Conservation (phyloP, 2,113 vertebrate genomes). For the Calyptomena viridis region DNA sequence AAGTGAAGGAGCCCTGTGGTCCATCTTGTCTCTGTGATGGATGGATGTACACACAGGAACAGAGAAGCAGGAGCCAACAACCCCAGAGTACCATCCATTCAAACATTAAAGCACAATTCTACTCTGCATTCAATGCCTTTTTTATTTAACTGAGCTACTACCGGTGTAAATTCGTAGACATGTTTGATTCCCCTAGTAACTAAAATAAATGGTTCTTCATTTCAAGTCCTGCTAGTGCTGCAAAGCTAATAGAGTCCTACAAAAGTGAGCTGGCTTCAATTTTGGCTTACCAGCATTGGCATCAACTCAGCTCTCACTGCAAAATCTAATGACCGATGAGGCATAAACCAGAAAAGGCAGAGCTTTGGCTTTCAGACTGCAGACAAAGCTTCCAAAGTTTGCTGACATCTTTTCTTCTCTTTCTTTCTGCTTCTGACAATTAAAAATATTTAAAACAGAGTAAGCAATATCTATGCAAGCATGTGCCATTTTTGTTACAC, state of each 20-base stretch:
- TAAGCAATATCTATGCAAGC: neutral
- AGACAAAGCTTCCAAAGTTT: neutral
- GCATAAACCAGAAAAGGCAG: neutral
- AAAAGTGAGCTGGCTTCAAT: neutral
- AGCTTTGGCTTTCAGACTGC: neutral
- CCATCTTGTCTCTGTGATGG: neutral
- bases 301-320: neutral
- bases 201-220: neutral
- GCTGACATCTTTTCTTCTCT: neutral
- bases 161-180: neutral
- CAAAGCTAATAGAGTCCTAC: neutral
- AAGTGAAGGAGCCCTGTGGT: neutral
- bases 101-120: neutral
- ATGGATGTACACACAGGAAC: rapidly evolving
- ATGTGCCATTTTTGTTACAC: neutral
- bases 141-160: neutral
- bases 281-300: neutral
- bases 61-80: neutral
- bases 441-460: neutral
- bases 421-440: neutral
- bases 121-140: neutral
- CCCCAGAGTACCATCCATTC: neutral
- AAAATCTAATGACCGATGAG: neutral
- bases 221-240: neutral
- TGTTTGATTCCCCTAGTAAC: neutral